These are phyloP conservation scores for Centropus unirufus DNA, from an alignment of 2,113 vertebrate genomes.

Conservation along the genomic window DNA sequence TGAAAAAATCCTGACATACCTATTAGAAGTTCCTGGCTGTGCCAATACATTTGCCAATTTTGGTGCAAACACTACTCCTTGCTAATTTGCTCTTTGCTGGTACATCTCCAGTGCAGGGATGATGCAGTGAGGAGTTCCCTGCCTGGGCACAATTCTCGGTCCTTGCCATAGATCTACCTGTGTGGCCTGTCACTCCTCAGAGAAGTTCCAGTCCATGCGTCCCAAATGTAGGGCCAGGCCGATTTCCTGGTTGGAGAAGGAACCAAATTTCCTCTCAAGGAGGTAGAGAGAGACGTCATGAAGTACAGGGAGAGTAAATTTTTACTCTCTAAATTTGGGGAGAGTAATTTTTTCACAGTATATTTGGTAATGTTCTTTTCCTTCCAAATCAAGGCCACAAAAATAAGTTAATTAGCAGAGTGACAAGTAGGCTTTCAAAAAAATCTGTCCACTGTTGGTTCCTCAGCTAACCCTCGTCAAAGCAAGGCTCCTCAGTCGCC, in stretches of 20 bases:
- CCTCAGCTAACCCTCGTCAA: not conserved
- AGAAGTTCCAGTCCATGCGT: not conserved
- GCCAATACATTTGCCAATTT: not conserved
- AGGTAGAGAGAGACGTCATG: not conserved
- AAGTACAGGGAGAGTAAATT: not conserved
- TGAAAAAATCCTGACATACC: not conserved
- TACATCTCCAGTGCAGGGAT: not conserved
- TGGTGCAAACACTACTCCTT: not conserved
- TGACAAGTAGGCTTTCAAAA: not conserved
- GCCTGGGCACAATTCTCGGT: not conserved
- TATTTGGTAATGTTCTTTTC: conserved; percentile 23
- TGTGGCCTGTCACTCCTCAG: not conserved
- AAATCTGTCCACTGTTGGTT: not conserved
- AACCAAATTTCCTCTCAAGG: not conserved
- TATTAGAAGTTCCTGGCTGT: not conserved
- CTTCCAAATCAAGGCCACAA: conserved; percentile 20
- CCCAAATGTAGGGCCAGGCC: accelerated
- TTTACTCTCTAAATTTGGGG: not conserved
- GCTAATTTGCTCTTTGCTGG: not conserved
- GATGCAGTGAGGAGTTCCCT: not conserved
- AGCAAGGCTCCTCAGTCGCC: not conserved
- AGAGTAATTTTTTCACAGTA: not conserved
- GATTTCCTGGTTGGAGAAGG: not conserved
- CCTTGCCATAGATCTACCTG: not conserved
- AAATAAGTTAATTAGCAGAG: not conserved